Conservation (phyloP, 2,797 vertebrate genomes). For the Arctocebus calabarensis region DNA sequence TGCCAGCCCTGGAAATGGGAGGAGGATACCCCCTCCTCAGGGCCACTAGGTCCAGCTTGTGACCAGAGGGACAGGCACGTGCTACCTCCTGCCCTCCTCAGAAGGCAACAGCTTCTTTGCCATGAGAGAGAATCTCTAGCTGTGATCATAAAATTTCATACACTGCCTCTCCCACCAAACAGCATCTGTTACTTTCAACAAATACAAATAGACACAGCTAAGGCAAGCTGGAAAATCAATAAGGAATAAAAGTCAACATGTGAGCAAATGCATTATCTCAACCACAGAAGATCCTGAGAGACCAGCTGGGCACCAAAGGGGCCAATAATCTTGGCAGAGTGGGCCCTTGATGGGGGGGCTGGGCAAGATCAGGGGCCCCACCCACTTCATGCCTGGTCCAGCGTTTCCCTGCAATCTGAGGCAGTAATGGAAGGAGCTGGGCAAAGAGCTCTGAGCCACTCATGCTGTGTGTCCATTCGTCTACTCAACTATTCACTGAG, state of each 20-base stretch:
- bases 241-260: slow-evolving; percentile 79
- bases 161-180: background rate
- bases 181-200: slow-evolving; percentile 55
- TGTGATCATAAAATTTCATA: slow-evolving; percentile 31
- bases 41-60: no score
- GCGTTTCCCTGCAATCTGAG: background rate
- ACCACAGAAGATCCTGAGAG: slow-evolving; percentile 62
- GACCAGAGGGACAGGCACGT: background rate
- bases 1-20: no score
- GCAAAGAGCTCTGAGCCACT: background rate
- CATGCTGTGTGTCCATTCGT: background rate
- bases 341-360: background rate
- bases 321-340: background rate
- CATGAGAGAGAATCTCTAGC: background rate
- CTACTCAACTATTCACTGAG: background rate
- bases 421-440: no score
- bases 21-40: fast-evolving
- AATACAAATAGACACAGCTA: no score
- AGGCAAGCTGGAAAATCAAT: slow-evolving; percentile 76
- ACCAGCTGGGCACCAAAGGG: slow-evolving; percentile 43
- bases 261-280: slow-evolving; percentile 78
- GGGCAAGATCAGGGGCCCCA: background rate
- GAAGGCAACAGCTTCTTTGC: background rate
- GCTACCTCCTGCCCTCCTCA: background rate
- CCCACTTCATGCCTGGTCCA: background rate